Conservation (phyloP, 2,113 vertebrate species). For the Anseranas semipalmata region DNA sequence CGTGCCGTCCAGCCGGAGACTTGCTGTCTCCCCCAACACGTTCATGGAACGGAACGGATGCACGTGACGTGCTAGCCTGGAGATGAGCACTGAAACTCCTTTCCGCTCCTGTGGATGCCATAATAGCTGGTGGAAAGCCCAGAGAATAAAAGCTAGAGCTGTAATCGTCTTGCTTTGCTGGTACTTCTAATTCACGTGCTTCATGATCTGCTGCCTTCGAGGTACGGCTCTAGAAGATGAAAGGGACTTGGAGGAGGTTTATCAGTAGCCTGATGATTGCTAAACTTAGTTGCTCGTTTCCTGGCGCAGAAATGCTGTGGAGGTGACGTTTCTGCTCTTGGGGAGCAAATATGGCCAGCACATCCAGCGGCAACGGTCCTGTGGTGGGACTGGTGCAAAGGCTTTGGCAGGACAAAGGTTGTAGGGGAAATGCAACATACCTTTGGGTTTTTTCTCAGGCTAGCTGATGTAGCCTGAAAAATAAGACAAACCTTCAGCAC, state of each 20-base stretch:
- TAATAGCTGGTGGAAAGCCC: neutral
- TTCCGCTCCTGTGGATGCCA: rapidly evolving
- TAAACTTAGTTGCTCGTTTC: neutral
- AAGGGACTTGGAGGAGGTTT: neutral
- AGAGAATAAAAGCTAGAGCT: neutral
- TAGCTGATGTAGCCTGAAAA: neutral
- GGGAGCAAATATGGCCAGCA: neutral
- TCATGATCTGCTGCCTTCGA: neutral
- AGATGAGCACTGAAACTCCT: neutral
- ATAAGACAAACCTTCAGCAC: too few species aligned
- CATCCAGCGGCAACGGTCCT: neutral
- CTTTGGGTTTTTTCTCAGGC: neutral
- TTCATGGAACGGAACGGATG: rapidly evolving
- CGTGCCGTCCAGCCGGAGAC: rapidly evolving
- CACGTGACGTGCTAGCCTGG: rapidly evolving
- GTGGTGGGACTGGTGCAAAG: neutral
- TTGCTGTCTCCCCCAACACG: rapidly evolving
- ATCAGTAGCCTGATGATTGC: neutral
- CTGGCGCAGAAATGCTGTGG: neutral
- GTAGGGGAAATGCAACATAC: neutral
- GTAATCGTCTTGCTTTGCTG: neutral
- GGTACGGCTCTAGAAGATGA: neutral
- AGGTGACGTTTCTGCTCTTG: neutral
- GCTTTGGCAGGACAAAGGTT: neutral
- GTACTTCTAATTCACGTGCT: neutral